phyloP scores from a whole-genome alignment of 2,888 invertebrate species.

The Chrysomela aeneicollis region DNA sequence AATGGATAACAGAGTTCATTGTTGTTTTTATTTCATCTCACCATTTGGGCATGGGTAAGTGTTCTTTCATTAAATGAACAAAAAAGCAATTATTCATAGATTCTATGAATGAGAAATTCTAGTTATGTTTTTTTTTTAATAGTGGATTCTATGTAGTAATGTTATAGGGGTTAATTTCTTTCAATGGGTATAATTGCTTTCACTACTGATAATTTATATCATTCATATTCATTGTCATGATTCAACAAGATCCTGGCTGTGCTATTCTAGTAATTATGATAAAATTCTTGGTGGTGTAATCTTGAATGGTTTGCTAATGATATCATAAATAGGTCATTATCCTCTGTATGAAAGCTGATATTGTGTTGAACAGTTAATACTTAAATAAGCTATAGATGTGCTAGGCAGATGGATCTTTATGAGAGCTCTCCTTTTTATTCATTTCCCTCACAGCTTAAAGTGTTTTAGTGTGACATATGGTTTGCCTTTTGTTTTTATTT shows the following conservation, averaged over 20 bases:
- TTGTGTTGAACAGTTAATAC: background rate
- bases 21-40: conserved; percentile 97
- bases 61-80: background rate
- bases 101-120: too few species aligned
- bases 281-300: background rate
- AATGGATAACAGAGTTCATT: conserved; percentile 96
- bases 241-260: too few species aligned
- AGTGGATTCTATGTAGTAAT: too few species aligned
- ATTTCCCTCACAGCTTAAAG: too few species aligned
- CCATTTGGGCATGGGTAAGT: conserved; percentile 94
- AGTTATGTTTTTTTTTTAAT: too few species aligned
- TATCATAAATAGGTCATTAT: background rate
- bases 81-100: background rate
- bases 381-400: background rate
- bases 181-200: too few species aligned
- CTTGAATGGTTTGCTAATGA: background rate
- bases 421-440: too few species aligned
- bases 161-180: too few species aligned
- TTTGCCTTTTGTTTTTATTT: too few species aligned
- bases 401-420: background rate
- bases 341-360: background rate
- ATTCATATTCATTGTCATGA: too few species aligned
- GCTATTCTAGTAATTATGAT: background rate
- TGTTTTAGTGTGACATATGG: too few species aligned
- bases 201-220: too few species aligned